Evolutionary conservation across 1,140 invertebrate species (phyloP), one percentile per base, ranked within the genome.

Genomic region (Aphaenogaster ashmeadi): DNA sequence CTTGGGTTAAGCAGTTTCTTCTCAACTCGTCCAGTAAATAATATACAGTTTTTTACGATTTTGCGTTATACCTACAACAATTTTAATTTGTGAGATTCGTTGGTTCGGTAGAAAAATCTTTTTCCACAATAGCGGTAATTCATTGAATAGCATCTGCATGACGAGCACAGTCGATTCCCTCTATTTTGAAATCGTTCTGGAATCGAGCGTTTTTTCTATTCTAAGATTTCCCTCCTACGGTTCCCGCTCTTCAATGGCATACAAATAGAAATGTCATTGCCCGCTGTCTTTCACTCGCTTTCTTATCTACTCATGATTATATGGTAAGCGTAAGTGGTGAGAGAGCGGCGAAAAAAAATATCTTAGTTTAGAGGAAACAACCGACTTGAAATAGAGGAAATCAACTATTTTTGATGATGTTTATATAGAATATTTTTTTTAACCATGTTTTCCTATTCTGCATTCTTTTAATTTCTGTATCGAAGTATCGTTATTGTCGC

Each of bases 21-120:
- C 27, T 27, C 7, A 47, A 38, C 27, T 84, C 44, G 71, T 60
- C 27, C 18, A 83, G 67, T 62, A 50, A 72, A 84, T 44, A 27
- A 58, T 74, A 74, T 36, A 2, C 9, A 33, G 50, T 60, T 84
- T 84, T 84, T 74, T 84, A 84, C n/a, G 18, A 50, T 84, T 60
- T 74, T 62, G 47, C 56, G 62, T 54, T 81, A 38, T n/a, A 38
- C 5, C 11, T 27, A 60, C 0, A 33, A n/a, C 4, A 54, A 21
- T 74, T 83, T 74, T 83, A 83, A 44, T 44, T 3, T 9, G 15
- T 11, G 36, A 72, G 41, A 81, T 81, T 81, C 15, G 13, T 74
- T 52, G 47, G 2, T 47, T 44, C 18, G 33, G 13, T 44, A 69
- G 56, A 5, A 58, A 56, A 41, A 18, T 38, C n/a, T 58, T 47